These are phyloP conservation scores for Ramphastos sulfuratus DNA, from an alignment of 2,113 vertebrate species.

Conservation along the genomic window DNA sequence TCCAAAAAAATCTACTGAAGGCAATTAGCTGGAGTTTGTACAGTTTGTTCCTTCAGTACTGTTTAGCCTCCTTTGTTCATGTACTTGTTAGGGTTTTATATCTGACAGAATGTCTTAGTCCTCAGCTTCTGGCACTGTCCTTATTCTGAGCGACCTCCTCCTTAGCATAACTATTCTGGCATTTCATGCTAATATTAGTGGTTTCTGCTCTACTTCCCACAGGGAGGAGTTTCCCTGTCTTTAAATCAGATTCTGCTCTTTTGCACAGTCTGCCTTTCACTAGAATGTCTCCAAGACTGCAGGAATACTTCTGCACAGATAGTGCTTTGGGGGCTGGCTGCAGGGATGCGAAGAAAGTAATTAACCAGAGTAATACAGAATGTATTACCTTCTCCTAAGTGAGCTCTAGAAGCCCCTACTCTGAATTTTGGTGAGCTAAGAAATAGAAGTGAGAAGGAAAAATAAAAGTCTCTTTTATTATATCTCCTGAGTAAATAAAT, in stretches of 20 bases:
- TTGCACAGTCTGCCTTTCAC: background rate
- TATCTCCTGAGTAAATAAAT: background rate
- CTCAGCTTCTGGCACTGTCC: slow-evolving; percentile 23
- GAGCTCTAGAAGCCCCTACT: background rate
- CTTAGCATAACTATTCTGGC: slow-evolving; percentile 30
- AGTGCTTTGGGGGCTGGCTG: background rate
- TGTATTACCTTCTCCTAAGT: background rate
- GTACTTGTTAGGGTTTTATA: slow-evolving; percentile 48
- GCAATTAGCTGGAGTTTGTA: slow-evolving; percentile 12
- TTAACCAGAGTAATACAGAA: background rate
- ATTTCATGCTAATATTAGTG: slow-evolving; percentile 40
- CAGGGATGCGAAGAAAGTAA: background rate
- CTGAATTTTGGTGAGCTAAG: background rate
- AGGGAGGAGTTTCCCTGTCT: background rate
- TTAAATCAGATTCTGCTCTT: slow-evolving; percentile 19
- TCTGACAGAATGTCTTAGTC: slow-evolving; percentile 31
- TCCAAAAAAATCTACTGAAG: background rate
- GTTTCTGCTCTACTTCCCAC: slow-evolving; percentile 56
- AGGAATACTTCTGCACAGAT: background rate
- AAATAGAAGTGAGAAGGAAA: background rate
- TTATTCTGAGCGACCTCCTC: slow-evolving; percentile 21
- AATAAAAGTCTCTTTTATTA: background rate
- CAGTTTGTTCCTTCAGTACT: slow-evolving; percentile 30
- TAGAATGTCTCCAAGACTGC: background rate
- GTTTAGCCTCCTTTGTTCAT: slow-evolving; percentile 52